A percentile compares a stretch with the other conserved stretches of the same genome.
Conservation (phyloP, 2,888 invertebrate genomes). For the Cryptosula pallasiana region DNA sequence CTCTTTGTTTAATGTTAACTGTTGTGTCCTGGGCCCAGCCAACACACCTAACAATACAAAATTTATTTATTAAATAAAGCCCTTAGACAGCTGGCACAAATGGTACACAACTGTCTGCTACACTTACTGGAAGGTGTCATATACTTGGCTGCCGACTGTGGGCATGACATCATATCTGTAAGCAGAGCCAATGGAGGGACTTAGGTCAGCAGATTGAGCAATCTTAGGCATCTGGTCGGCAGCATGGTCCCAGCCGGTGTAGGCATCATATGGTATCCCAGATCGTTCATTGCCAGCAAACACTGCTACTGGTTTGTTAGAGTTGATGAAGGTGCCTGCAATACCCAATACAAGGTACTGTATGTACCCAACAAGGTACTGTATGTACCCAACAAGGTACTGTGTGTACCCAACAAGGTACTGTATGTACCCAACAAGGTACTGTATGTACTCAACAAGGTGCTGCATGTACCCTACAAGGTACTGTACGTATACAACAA, state of each 20-base stretch:
- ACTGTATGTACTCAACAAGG: too few species aligned
- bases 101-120: not conserved
- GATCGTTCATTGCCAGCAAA: conserved; percentile 13
- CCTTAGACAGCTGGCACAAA: too few species aligned
- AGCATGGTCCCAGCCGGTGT: conserved; percentile 11
- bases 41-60: not conserved
- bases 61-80: too few species aligned
- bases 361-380: too few species aligned
- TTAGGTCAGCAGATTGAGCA: not conserved
- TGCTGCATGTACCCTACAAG: too few species aligned
- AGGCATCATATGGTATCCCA: conserved; percentile 1
- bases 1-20: conserved; percentile 2
- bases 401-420: too few species aligned
- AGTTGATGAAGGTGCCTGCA: conserved; percentile 17
- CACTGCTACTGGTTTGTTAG: conserved; percentile 16
- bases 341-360: not conserved
- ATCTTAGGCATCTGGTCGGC: conserved; percentile 10
- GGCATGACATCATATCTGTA: conserved; percentile 18
- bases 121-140: conserved; percentile 14
- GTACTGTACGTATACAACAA: too few species aligned
- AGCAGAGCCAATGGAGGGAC: not conserved
- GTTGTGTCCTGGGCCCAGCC: conserved; percentile 9
- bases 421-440: too few species aligned
- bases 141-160: not conserved
- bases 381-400: too few species aligned